Evolutionary conservation across 2,797 vertebrate species (phyloP), one percentile per base, ranked within the genome.

Genomic region (Sibirionetta formosa): DNA sequence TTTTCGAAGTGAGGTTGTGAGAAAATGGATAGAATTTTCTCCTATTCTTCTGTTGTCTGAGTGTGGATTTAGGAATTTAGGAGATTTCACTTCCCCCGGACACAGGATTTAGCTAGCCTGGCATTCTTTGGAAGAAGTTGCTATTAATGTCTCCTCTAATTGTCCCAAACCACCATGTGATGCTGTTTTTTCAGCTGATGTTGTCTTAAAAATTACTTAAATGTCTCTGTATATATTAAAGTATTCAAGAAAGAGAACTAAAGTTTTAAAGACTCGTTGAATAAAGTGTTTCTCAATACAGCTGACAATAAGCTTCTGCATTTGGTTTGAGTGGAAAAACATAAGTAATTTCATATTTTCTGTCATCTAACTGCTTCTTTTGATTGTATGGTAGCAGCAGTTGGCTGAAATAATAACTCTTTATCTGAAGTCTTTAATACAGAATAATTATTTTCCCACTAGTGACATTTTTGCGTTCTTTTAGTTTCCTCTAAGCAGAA

Each of bases 271-370:
- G 33, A 69, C 17, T 33, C 38, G 54, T 3, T 58, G 78, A 72
- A 63, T 80, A n/a, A 72, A 66, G 12, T 78, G 44, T 90, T 83
- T 61, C 36, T 18, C 58, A 88, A 12, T 36, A 27, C 18, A 72
- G 31, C 2, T 15, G 51, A 36, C 35, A 84, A 48, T 65, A 58
- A 85, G 6, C 44, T 77, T 83, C 61, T 91, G 48, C 40, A 42
- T 90, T 91, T 93, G 17, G 36, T 78, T 91, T 88, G 64, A 88
- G 38, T 88, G 33, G 51, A 88, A 93, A 84, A 79, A 50, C 40
- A 56, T 24, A 24, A 84, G 44, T 56, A 56, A 69, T 88, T 93
- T 90, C 2, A 73, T 1, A 29, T 90, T 93, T 90, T 86, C n/a
- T 36, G 91, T 94, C 19, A 71, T 76, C 36, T 40, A 71, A 6